Percentiles rank a stretch among this genome's conserved stretches.
Conservation (phyloP, 2,113 vertebrate genomes). For the Lophius piscatorius region DNA sequence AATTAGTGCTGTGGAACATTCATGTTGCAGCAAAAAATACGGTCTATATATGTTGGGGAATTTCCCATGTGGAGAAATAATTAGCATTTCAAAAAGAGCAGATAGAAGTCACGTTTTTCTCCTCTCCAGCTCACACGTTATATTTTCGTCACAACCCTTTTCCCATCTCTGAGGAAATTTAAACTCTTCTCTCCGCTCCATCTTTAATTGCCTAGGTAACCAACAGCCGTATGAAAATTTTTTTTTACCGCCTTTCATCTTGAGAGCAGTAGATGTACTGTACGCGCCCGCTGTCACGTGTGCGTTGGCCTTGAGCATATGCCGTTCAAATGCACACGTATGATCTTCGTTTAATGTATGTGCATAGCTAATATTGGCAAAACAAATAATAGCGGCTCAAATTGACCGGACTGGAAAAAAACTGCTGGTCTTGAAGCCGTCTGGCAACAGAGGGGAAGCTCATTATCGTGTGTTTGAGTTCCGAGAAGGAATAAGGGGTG, state of each 20-base stretch:
- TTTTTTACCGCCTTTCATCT: slow-evolving; percentile 33
- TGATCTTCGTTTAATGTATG: slow-evolving; percentile 10
- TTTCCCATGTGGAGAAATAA: slow-evolving; percentile 23
- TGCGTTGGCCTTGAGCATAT: slow-evolving; percentile 12
- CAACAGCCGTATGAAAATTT: slow-evolving; percentile 13
- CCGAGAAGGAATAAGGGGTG: neutral
- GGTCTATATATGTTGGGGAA: slow-evolving; percentile 12
- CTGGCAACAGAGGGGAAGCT: slow-evolving; percentile 17
- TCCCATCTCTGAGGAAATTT: slow-evolving; percentile 12
- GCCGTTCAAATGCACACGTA: neutral
- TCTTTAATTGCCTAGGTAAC: slow-evolving; percentile 62
- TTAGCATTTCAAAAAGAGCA: slow-evolving; percentile 40
- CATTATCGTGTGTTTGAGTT: slow-evolving; percentile 14
- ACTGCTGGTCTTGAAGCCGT: neutral
- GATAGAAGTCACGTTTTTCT: slow-evolving; percentile 37
- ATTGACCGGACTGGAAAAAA: neutral
- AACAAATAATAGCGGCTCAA: slow-evolving; percentile 12
- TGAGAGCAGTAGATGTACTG: slow-evolving; percentile 9
- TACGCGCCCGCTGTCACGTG: slow-evolving; percentile 6
- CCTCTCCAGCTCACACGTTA: slow-evolving; percentile 20
- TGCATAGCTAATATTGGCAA: slow-evolving; percentile 19
- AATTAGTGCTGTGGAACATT: neutral
- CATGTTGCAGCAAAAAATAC: neutral
- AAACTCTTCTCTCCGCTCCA: slow-evolving; percentile 23
- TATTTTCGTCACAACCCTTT: slow-evolving; percentile 9